These are phyloP conservation scores for Esperia sulphurella DNA, from an alignment of 2,888 invertebrate species.

Conservation along the genomic window DNA sequence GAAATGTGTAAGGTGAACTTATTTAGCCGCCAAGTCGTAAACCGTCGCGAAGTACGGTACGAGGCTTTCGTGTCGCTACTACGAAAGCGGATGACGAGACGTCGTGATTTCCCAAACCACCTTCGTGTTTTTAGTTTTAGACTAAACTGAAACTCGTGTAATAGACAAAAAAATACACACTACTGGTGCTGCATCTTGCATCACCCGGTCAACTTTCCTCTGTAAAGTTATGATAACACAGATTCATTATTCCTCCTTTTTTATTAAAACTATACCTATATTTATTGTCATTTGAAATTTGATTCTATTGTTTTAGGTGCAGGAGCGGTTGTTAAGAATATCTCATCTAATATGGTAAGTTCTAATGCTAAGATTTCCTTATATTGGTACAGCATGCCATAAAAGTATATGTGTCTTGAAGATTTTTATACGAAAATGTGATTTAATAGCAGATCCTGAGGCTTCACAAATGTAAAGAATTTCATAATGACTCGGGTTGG, in stretches of 20 bases:
- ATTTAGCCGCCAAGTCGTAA: constrained; percentile 40
- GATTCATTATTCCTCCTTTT: no score
- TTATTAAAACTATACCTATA: no score
- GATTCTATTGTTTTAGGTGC: constrained; percentile 48
- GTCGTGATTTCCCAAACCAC: constrained; percentile 30
- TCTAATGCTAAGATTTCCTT: constrained; percentile 3
- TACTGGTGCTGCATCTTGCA: no score
- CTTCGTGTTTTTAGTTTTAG: constrained; percentile 19
- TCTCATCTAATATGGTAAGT: constrained; percentile 35
- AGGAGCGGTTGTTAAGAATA: constrained; percentile 32
- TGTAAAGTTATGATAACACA: no score
- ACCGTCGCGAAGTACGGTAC: constrained; percentile 28
- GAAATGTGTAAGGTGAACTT: constrained; percentile 41
- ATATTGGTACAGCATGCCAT: no score
- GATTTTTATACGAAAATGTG: no score
- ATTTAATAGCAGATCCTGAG: no score
- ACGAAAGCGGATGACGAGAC: constrained; percentile 12
- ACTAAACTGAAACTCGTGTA: constrained; percentile 23
- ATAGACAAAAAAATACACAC: neutral
- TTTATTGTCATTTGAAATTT: neutral
- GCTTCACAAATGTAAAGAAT: no score
- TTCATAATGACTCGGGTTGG: no score
- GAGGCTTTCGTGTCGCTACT: constrained; percentile 15
- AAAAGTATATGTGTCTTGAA: no score
- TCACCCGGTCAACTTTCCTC: no score